These are phyloP conservation scores for Lasioglossum villosulum DNA, from an alignment of 2,888 invertebrate species.

Conservation along the genomic window DNA sequence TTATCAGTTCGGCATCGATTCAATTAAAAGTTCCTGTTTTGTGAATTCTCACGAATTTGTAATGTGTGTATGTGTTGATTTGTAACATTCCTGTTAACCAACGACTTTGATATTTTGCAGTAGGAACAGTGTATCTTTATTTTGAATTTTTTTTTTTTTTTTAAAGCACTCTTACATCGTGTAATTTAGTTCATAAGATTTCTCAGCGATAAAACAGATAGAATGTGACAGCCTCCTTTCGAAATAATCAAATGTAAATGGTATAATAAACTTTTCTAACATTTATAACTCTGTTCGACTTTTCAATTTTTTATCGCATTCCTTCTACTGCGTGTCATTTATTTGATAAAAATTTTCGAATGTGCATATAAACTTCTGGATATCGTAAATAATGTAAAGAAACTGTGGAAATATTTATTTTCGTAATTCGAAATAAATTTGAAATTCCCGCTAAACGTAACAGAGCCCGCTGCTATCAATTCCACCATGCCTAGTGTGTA, in stretches of 20 bases:
- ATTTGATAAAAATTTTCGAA: background rate
- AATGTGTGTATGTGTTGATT: background rate
- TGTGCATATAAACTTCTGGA: background rate
- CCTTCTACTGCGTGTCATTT: background rate
- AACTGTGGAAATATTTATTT: background rate
- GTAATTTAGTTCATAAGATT: background rate
- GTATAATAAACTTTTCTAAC: conserved; percentile 4
- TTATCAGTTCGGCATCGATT: background rate
- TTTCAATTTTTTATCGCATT: background rate
- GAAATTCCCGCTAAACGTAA: background rate
- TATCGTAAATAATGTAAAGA: background rate
- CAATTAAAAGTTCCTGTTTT: background rate
- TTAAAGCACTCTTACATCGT: background rate
- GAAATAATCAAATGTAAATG: background rate
- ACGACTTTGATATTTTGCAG: background rate
- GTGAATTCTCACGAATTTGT: background rate
- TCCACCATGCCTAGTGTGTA: background rate
- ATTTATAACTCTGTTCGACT: conserved; percentile 6
- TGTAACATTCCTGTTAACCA: background rate
- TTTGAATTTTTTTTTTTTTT: background rate
- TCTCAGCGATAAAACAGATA: background rate
- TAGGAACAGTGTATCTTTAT: background rate
- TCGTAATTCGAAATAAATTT: background rate
- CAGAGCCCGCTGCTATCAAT: background rate
- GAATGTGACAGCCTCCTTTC: background rate